Percentiles rank a stretch among this genome's conserved stretches.
These are phyloP conservation scores for Agonopterix arenella DNA, from an alignment of 2,888 invertebrate genomes.

Conservation along the genomic window DNA sequence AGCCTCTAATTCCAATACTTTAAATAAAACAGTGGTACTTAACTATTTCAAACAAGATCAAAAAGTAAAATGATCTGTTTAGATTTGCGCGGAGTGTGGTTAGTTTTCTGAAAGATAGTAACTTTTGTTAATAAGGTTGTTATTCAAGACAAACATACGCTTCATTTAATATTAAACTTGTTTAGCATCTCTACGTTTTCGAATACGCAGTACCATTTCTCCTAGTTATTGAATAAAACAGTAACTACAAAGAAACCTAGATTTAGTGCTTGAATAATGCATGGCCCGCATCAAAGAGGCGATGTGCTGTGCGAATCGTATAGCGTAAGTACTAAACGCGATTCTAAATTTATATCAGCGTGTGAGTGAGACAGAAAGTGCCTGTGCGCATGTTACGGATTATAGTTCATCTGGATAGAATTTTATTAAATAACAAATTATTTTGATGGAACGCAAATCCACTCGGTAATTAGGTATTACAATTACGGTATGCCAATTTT, in stretches of 20 bases:
- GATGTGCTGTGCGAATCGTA: slow-evolving; percentile 45
- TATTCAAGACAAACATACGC: no score
- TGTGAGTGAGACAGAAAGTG: slow-evolving; percentile 50
- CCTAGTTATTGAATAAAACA: slow-evolving; percentile 9
- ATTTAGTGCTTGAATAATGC: slow-evolving; percentile 34
- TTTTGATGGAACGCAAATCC: neutral
- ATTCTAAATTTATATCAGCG: slow-evolving; percentile 62
- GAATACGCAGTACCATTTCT: neutral
- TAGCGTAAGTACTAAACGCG: slow-evolving; percentile 37
- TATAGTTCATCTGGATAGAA: neutral
- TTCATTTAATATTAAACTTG: neutral
- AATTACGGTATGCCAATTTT: no score
- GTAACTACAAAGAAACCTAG: slow-evolving; percentile 17
- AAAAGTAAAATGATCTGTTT: no score
- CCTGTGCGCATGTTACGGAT: slow-evolving; percentile 28
- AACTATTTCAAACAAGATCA: no score
- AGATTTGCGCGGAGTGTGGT: no score
- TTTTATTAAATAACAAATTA: neutral
- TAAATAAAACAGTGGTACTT: no score
- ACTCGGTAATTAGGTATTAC: no score
- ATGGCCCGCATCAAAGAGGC: slow-evolving; percentile 29
- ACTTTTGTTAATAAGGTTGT: neutral
- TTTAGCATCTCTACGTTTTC: neutral
- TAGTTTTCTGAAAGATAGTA: no score
- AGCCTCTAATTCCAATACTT: no score